Evolutionary conservation across 2,797 vertebrate genomes (phyloP).

Genomic region (Cuculus canorus): DNA sequence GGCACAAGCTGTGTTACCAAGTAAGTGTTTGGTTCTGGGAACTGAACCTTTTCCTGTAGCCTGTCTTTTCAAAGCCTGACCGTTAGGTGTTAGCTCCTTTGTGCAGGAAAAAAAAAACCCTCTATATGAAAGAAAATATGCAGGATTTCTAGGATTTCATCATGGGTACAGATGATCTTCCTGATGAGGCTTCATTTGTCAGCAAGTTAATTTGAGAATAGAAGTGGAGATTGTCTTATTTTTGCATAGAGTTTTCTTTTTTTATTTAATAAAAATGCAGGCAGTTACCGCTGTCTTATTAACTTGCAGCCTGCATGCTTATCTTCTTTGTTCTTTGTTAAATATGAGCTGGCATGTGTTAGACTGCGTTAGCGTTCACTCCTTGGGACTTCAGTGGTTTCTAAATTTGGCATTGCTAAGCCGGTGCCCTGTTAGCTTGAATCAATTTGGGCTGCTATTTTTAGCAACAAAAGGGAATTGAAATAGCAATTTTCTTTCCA

Average conservation of each 20-base stretch:
- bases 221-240: background rate
- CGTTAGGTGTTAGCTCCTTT: constrained; percentile 10
- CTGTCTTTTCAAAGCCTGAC: constrained; percentile 13
- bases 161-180: background rate
- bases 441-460: constrained; percentile 84
- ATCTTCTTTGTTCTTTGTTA: constrained; percentile 80
- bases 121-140: background rate
- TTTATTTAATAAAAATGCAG: constrained; percentile 64
- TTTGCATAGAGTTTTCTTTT: constrained; percentile 34
- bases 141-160: constrained; percentile 14
- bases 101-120: background rate
- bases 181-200: constrained; percentile 20
- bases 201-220: background rate
- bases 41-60: background rate
- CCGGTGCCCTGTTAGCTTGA: constrained; percentile 79
- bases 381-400: constrained; percentile 79
- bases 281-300: constrained; percentile 72
- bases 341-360: constrained; percentile 82
- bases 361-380: constrained; percentile 76
- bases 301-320: constrained; percentile 69
- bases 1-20: constrained; percentile 56
- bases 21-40: constrained; percentile 33
- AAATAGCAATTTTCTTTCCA: constrained; percentile 84
- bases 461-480: constrained; percentile 84
- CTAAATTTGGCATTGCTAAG: constrained; percentile 82